Percentiles rank a stretch among this genome's conserved stretches.
phyloP scores from a whole-genome alignment of 2,888 invertebrate genomes.

The Orthosia gracilis region DNA sequence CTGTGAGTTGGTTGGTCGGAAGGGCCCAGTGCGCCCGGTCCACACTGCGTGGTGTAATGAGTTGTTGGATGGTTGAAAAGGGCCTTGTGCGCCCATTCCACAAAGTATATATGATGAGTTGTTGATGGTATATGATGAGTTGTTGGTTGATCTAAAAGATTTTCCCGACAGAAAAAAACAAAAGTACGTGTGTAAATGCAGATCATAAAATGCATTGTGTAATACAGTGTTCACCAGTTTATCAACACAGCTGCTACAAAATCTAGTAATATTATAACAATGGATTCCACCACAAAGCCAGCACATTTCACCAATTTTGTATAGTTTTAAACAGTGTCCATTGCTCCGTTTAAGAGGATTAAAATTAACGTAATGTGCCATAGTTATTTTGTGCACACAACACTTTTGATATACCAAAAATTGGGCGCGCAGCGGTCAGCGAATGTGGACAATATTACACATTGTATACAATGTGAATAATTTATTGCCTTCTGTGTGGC shows the following conservation, averaged over 20 bases:
- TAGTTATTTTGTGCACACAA: conserved; percentile 36
- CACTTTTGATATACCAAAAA: conserved; percentile 52
- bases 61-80: no score
- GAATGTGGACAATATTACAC: conserved; percentile 12
- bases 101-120: no score
- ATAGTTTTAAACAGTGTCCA: conserved; percentile 50
- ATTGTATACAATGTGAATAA: conserved; percentile 36
- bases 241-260: conserved; percentile 19
- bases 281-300: conserved; percentile 49
- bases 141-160: no score
- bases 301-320: conserved; percentile 36
- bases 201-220: background rate
- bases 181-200: background rate
- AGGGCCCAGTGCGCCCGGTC: no score
- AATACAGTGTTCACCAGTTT: background rate
- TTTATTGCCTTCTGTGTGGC: conserved; percentile 22
- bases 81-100: no score
- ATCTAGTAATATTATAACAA: conserved; percentile 21
- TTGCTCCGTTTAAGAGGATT: conserved; percentile 50
- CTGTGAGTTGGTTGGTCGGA: no score
- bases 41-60: no score
- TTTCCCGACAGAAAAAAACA: no score
- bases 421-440: background rate
- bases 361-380: conserved; percentile 49
- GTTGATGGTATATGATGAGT: no score